Evolutionary conservation across 2,888 invertebrate species (phyloP), one percentile per base, ranked within the genome.

Genomic region (Caenorhabditis becei): DNA sequence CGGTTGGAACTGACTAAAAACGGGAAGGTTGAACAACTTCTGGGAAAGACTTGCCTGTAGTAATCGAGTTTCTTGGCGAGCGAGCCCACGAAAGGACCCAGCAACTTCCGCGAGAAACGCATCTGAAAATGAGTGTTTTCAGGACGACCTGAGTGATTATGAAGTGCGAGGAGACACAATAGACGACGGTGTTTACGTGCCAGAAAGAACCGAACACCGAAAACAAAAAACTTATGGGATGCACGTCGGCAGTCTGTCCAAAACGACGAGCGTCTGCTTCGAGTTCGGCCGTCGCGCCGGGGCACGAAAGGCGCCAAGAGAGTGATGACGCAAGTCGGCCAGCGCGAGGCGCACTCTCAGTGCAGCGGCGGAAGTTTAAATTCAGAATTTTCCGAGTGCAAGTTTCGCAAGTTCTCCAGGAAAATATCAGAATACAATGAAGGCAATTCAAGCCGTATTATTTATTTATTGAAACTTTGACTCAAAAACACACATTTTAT

Each of bases 21-120:
- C n/a, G n/a, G n/a, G n/a, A n/a, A n/a, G n/a, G n/a, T n/a, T n/a
- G 28, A 14, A 20, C 10, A 18, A 28, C 3, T 14, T 56, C 20
- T 41, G 14, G n/a, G 8, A 66, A n/a, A 5, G 28, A 26, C 32
- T 18, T n/a, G 80, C 85, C 88, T 87, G 80, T 90, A 90, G 69
- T 90, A 87, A 63, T 89, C 89, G n/a, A 90, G 81, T 72, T 90
- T 89, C 65, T 89, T 89, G 20, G 87, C 72, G 37, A 89, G 77
- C 14, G 85, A 74, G 18, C 85, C 87, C 53, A 88, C 89, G 77
- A 90, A 90, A 23, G 89, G 86, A 11, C 85, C 86, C 54, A 89
- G 80, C 37, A 86, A 75, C 70, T 87, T 84, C 54, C 88, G 81
- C 41, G 87, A 85, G 72, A 88, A 79, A 53, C 84, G 86, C 89